These are phyloP conservation scores for Hydrozoanthus gracilis DNA, from an alignment of 92 coral and sea anemone genomes.

Conservation along the genomic window DNA sequence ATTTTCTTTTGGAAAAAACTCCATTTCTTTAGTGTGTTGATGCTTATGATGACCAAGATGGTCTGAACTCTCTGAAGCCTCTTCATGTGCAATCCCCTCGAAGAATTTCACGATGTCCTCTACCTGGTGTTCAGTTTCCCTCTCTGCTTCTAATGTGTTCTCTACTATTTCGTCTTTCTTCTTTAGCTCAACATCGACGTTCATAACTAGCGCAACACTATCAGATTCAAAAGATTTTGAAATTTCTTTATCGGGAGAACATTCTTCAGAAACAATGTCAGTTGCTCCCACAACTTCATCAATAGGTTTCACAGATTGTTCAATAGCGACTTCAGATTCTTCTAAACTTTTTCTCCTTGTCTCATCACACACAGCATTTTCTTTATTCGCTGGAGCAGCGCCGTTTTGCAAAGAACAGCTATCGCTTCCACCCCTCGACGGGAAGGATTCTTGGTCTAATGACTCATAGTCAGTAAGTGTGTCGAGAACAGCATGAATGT, in stretches of 20 bases:
- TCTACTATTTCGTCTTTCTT: neutral
- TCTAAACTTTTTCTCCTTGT: slow-evolving; percentile 3
- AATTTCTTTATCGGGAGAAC: neutral
- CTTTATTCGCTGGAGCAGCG: neutral
- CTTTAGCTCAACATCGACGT: neutral
- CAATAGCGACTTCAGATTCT: slow-evolving; percentile 5
- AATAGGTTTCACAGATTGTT: slow-evolving; percentile 2
- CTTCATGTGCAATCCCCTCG: slow-evolving; percentile 33
- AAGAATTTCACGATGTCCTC: slow-evolving; percentile 32
- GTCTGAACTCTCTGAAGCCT: neutral
- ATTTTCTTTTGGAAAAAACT: neutral
- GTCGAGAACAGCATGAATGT: slow-evolving; percentile 31
- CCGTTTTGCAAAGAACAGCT: neutral
- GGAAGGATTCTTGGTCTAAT: neutral
- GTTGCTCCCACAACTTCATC: neutral
- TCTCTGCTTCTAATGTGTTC: slow-evolving; percentile 16
- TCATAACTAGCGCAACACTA: neutral
- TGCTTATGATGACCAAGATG: neutral
- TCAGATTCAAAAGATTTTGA: neutral
- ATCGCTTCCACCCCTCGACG: too few relatives aligned
- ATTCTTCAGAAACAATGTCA: slow-evolving; percentile 17
- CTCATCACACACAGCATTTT: neutral
- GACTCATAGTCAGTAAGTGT: slow-evolving; percentile 35
- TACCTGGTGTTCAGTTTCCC: slow-evolving; percentile 28
- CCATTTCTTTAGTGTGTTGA: neutral